Conservation (phyloP, 1,140 invertebrate species). For the Hyles euphorbiae region DNA sequence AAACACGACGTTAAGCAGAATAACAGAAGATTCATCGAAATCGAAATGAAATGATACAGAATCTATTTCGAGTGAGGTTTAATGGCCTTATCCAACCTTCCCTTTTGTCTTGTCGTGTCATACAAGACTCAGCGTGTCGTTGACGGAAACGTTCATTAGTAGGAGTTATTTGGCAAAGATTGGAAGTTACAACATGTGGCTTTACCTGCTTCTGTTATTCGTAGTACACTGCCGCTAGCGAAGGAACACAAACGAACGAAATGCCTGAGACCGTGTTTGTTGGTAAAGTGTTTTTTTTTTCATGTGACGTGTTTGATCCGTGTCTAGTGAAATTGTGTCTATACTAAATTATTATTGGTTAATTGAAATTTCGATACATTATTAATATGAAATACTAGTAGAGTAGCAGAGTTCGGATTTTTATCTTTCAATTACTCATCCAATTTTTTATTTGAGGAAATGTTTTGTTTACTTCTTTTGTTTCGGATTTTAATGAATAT, state of each 20-base stretch:
- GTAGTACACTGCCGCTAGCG: constrained; percentile 48
- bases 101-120: constrained; percentile 19
- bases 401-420: neutral
- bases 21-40: neutral
- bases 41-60: neutral
- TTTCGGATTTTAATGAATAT: too few species aligned
- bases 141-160: constrained; percentile 50
- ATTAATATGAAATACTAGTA: neutral
- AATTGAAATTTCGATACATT: neutral
- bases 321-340: too few species aligned
- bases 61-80: constrained; percentile 19
- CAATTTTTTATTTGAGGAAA: too few species aligned
- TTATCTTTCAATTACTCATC: too few species aligned
- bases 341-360: neutral
- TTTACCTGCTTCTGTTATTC: constrained; percentile 34
- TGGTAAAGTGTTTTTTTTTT: constrained; percentile 40
- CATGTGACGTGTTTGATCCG: too few species aligned
- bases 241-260: constrained; percentile 39
- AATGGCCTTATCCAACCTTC: constrained; percentile 27
- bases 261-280: constrained; percentile 56
- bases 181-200: constrained; percentile 33
- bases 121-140: constrained; percentile 23
- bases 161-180: constrained; percentile 49
- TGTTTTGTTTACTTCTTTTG: too few species aligned
- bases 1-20: neutral